These are phyloP conservation scores for Helleia helle DNA, from an alignment of 2,888 invertebrate genomes.

Conservation along the genomic window DNA sequence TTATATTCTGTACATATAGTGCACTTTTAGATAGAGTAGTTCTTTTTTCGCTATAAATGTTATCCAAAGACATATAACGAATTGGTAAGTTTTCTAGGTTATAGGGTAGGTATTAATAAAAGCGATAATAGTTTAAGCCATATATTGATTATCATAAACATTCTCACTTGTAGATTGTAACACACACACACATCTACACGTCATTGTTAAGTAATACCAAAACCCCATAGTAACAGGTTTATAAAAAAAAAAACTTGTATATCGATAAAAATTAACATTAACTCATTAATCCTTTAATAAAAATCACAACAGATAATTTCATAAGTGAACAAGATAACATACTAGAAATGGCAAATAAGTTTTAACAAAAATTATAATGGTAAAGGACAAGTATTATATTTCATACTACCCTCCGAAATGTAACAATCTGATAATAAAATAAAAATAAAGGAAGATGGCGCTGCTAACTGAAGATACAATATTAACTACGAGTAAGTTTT, in stretches of 20 bases:
- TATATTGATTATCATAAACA: conserved; percentile 56
- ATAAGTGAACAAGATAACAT: conserved; percentile 25
- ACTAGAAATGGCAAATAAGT: conserved; percentile 29
- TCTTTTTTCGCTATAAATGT: conserved; percentile 6
- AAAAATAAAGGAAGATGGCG: background rate
- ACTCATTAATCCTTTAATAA: conserved; percentile 38
- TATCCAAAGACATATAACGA: background rate
- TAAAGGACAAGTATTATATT: too few relatives aligned
- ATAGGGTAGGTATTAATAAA: background rate
- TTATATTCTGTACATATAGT: conserved; percentile 20
- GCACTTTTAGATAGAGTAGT: conserved; percentile 6
- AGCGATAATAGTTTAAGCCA: conserved; percentile 32
- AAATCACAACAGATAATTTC: conserved; percentile 48
- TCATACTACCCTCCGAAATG: conserved; percentile 24
- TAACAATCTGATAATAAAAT: too few relatives aligned
- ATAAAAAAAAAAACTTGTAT: conserved; percentile 53
- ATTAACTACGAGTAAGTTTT: too few relatives aligned
- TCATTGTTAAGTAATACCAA: conserved; percentile 39
- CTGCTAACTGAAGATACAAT: too few relatives aligned
- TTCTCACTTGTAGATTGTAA: conserved; percentile 54
- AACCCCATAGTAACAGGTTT: conserved; percentile 44
- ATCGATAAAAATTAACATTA: conserved; percentile 47
- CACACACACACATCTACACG: conserved; percentile 44
- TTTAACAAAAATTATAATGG: conserved; percentile 18
- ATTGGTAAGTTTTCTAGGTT: conserved; percentile 1